These are phyloP conservation scores for Whitmania pigra DNA, from an alignment of 1,140 invertebrate genomes.

Conservation along the genomic window DNA sequence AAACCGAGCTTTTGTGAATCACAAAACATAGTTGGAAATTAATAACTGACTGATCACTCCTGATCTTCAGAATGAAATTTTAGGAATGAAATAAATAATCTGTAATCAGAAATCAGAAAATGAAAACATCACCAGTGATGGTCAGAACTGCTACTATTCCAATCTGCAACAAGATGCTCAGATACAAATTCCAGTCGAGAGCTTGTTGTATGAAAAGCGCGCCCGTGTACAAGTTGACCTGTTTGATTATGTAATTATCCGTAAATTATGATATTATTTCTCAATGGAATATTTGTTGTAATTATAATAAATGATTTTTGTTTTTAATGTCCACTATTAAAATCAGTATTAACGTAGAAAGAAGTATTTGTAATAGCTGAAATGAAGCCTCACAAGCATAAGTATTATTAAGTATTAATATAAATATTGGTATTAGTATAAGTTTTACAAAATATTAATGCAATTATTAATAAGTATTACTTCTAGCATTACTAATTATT, in stretches of 20 bases:
- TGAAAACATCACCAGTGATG: conserved; percentile 33
- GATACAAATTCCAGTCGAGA: conserved; percentile 40
- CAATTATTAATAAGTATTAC: background rate
- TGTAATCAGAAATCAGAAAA: too few species aligned
- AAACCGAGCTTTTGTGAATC: too few species aligned
- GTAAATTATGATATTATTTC: too few species aligned
- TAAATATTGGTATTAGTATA: too few species aligned
- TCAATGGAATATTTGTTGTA: conserved; percentile 3
- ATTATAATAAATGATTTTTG: background rate
- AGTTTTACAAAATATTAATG: too few species aligned
- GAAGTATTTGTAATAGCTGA: background rate
- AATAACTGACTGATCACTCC: too few species aligned
- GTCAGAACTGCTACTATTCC: conserved; percentile 36
- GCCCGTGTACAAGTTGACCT: conserved; percentile 36
- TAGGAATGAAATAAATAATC: too few species aligned
- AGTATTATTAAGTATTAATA: too few species aligned
- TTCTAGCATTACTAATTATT: background rate
- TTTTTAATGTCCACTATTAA: background rate
- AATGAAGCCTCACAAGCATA: too few species aligned
- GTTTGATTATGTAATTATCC: background rate
- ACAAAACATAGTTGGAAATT: too few species aligned
- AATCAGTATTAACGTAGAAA: background rate
- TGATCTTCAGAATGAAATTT: too few species aligned
- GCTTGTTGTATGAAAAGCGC: conserved; percentile 46
- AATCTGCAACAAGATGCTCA: conserved; percentile 29